phyloP scores from a whole-genome alignment of 2,888 invertebrate species.

The Apocheima hispidaria region DNA sequence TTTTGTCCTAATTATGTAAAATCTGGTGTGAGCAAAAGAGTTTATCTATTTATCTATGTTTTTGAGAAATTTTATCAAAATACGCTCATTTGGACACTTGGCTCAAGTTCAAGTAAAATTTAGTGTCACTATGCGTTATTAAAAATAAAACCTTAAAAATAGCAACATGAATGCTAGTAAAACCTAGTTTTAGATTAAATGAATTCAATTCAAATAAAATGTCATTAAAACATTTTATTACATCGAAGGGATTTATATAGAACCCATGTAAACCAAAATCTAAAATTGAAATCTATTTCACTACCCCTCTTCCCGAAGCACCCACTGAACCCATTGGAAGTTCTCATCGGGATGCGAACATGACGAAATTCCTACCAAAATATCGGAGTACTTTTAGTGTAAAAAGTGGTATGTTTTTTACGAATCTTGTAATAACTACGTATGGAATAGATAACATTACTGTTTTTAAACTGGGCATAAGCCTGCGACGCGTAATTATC shows the following conservation, averaged over 20 bases:
- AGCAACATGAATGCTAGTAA: no score
- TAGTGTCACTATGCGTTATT: no score
- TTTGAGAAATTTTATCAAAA: no score
- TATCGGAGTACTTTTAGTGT: not conserved
- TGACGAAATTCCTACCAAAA: not conserved
- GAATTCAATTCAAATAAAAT: no score
- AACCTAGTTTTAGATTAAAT: no score
- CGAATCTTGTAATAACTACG: not conserved
- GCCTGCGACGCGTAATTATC: no score
- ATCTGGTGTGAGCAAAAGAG: no score
- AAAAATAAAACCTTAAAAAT: no score
- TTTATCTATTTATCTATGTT: no score
- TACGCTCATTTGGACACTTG: no score
- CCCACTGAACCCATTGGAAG: slow-evolving; percentile 38
- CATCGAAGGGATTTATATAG: not conserved
- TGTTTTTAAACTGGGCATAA: not conserved
- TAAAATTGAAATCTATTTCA: slow-evolving; percentile 67
- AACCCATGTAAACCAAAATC: slow-evolving; percentile 56
- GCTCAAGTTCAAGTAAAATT: no score
- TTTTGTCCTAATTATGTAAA: no score
- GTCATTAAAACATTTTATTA: not conserved
- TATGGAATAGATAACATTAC: not conserved
- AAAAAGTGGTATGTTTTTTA: not conserved
- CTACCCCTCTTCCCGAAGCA: slow-evolving; percentile 49
- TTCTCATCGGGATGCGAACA: not conserved